Evolutionary conservation across 2,113 vertebrate species (phyloP).

Genomic region (Cryptomyrus ogoouensis): DNA sequence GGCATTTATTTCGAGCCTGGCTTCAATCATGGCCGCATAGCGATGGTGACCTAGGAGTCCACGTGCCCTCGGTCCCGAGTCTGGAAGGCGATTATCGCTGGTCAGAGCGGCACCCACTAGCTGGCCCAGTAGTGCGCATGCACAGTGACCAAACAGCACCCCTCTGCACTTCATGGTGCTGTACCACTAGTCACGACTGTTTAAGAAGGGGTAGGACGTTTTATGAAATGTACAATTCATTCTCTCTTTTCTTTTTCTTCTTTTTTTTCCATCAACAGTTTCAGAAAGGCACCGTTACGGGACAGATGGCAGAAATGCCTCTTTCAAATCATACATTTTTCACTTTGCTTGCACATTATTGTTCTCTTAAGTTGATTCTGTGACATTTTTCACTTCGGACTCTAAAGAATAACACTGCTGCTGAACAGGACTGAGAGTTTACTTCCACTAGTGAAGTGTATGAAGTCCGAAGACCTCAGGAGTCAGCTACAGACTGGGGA

Average conservation of each 20-base stretch:
- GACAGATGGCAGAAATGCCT: background rate
- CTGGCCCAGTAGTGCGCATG: background rate
- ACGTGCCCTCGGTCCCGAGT: slow-evolving; percentile 45
- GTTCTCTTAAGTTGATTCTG: background rate
- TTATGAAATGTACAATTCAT: slow-evolving; percentile 25
- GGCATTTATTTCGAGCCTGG: slow-evolving; percentile 52
- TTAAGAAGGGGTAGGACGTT: background rate
- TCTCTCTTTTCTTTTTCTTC: slow-evolving; percentile 11
- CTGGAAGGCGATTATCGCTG: slow-evolving; percentile 56
- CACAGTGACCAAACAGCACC: background rate
- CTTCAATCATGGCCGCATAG: slow-evolving; percentile 51
- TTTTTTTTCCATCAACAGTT: background rate
- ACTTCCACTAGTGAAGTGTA: background rate
- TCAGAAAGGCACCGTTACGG: background rate
- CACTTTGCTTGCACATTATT: background rate
- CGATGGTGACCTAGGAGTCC: slow-evolving; percentile 51
- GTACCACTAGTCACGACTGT: background rate
- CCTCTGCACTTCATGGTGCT: background rate
- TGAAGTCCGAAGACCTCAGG: background rate
- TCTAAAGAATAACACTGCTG: background rate
- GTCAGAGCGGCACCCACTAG: slow-evolving; percentile 31
- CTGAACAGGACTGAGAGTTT: background rate
- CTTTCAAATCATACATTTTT: background rate
- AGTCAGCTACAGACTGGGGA: background rate
- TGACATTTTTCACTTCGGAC: background rate